phyloP scores from a whole-genome alignment of 2,888 invertebrate genomes.

The Limnephilus lunatus region DNA sequence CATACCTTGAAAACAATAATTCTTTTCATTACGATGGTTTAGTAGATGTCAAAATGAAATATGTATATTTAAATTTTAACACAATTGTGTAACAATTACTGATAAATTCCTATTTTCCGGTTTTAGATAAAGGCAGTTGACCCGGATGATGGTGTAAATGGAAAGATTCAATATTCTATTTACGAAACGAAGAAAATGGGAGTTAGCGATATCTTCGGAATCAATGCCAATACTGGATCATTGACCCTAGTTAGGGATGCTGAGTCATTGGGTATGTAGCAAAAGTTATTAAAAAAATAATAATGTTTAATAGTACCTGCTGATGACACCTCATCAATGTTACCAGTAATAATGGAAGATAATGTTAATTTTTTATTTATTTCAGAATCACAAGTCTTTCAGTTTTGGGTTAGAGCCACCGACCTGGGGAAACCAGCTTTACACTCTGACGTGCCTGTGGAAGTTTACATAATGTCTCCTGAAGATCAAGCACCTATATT shows the following conservation, averaged over 20 bases:
- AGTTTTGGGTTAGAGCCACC: constrained; percentile 92
- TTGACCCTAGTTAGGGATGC: constrained; percentile 82
- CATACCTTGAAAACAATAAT: not conserved
- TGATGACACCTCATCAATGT: not conserved
- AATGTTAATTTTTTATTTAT: constrained; percentile 8
- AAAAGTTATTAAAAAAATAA: not conserved
- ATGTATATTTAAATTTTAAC: not conserved
- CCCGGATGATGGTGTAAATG: constrained; percentile 85
- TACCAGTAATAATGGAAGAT: not conserved
- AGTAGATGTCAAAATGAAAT: not conserved
- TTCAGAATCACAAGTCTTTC: constrained; percentile 86
- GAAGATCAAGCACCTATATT: constrained; percentile 85
- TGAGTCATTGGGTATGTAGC: constrained; percentile 73
- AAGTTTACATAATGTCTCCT: constrained; percentile 85
- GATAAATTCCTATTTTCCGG: not conserved
- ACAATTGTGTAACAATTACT: not conserved
- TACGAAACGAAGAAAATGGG: constrained; percentile 83
- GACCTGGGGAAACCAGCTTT: constrained; percentile 89
- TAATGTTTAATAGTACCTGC: not conserved
- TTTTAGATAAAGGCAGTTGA: constrained; percentile 84
- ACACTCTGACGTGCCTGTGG: constrained; percentile 89
- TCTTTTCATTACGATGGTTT: not conserved
- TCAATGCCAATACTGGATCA: constrained; percentile 86
- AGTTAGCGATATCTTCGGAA: constrained; percentile 83
- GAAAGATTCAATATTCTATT: constrained; percentile 86